Percentiles rank a stretch among this genome's conserved stretches.
phyloP scores from a whole-genome alignment of 2,113 vertebrate species.

The Ictidomys tridecemlineatus region DNA sequence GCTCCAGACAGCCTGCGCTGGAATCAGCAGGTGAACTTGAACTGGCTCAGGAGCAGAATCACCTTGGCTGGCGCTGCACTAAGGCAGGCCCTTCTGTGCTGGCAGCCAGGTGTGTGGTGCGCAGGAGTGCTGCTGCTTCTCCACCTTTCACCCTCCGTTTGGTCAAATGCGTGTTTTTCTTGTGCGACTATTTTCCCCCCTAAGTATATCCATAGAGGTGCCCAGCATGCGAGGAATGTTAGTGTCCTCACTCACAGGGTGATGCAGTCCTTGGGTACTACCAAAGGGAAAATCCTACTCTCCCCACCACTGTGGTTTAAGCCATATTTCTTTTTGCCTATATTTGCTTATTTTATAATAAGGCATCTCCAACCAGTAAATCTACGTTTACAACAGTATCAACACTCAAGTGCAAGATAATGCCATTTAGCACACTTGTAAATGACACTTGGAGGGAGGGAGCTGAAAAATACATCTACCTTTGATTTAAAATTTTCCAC shows the following conservation, averaged over 20 bases:
- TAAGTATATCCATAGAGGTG: not conserved
- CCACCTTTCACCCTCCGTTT: not conserved
- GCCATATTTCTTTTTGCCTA: not conserved
- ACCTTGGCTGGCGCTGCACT: not conserved
- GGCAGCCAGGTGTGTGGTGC: accelerated
- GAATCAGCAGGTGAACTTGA: not conserved
- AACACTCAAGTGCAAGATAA: not conserved
- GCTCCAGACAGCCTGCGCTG: not conserved
- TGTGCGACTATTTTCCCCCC: not conserved
- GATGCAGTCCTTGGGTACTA: not conserved
- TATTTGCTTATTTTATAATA: not conserved
- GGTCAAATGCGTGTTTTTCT: not conserved
- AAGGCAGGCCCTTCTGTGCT: not conserved
- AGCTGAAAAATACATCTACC: not conserved
- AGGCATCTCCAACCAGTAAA: not conserved
- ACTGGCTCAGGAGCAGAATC: not conserved
- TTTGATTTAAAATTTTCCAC: slow-evolving; percentile 41
- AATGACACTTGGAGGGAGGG: not conserved
- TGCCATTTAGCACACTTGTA: not conserved
- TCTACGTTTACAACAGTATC: not conserved
- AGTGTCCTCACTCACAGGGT: no score
- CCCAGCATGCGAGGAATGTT: not conserved
- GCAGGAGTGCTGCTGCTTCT: accelerated
- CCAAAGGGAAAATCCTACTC: not conserved
- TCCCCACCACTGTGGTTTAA: not conserved